Evolutionary conservation across 2,888 invertebrate genomes (phyloP), one percentile per base, ranked within the genome.

Genomic region (Micoletzkya japonica): DNA sequence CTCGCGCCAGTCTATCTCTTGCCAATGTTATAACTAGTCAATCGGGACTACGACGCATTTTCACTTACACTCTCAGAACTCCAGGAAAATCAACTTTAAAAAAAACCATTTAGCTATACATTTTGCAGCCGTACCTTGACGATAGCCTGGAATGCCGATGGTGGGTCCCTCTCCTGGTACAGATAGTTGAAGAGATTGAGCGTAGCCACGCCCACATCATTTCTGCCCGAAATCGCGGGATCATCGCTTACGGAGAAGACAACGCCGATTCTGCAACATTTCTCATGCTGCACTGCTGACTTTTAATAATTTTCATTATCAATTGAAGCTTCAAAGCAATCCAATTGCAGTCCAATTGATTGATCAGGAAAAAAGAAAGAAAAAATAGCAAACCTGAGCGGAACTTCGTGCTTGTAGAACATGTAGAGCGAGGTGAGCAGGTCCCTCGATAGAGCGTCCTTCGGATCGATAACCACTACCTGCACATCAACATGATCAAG

Each of bases 121-220:
- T n/a, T n/a, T 20, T 17, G 28, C 17, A 10, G 6, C 61, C 72
- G 50, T 68, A 93, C 92, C 87, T 93, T 92, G 34, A 92, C 91
- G 28, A 97, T 88, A 86, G 95, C 95, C 74, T 91, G 90, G 44
- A 94, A 89, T 0, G 93, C 95, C 67, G 87, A 87, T 34, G 91
- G 90, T 68, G 90, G 89, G 0, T 91, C 88, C 83, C 91, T 91
- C 75, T 90, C 90, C 85, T 92, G 92, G 0, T 90, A 89, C 17
- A 95, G 90, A 86, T 92, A 96, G 87, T 96, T 95, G 87, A 92
- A 95, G 0, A 94, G 93, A 80, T 93, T 92, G 14, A 92, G 89
- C 72, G 95, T 88, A 28, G 95, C 94, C 1, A 93, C 90, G 37
- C 92, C 91, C 0, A 93, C 90, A 86, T 91, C 90, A 1, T 89